These are phyloP conservation scores for Campoletis sonorensis DNA, from an alignment of 1,140 invertebrate genomes.

Conservation along the genomic window DNA sequence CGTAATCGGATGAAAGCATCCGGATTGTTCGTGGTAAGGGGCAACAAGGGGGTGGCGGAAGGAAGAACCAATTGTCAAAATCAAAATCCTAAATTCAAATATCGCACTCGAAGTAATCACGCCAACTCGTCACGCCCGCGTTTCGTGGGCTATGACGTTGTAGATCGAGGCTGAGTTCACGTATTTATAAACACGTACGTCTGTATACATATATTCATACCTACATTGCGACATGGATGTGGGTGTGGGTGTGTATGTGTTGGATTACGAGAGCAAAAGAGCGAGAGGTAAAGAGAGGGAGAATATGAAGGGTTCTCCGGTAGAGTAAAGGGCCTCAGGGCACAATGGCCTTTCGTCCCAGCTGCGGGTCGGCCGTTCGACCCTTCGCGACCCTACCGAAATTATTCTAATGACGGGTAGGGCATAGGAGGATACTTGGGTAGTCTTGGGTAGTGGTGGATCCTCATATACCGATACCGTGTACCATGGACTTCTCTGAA, in stretches of 20 bases:
- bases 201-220: not conserved
- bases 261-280: constrained; percentile 16
- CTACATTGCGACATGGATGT: not conserved
- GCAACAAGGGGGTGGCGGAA: not conserved
- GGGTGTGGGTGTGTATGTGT: not conserved
- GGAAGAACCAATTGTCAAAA: constrained; percentile 56
- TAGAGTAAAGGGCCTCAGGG: constrained; percentile 44
- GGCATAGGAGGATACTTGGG: constrained; percentile 39
- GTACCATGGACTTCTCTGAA: not conserved
- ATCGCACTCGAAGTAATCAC: constrained; percentile 62
- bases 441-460: constrained; percentile 30
- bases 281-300: constrained; percentile 23
- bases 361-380: constrained; percentile 47
- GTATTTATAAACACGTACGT: constrained; percentile 16
- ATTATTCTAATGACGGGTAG: constrained; percentile 59
- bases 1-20: constrained; percentile 62
- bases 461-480: constrained; percentile 10
- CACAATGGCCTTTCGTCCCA: constrained; percentile 49
- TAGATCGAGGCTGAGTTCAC: not conserved
- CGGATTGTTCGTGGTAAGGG: constrained; percentile 50
- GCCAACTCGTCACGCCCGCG: constrained; percentile 36
- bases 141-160: constrained; percentile 33
- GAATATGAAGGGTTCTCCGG: constrained; percentile 44
- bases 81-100: constrained; percentile 67
- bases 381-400: constrained; percentile 50